phyloP scores from a whole-genome alignment of 64 coral and sea anemone species.

The Stichodactyla mertensii region DNA sequence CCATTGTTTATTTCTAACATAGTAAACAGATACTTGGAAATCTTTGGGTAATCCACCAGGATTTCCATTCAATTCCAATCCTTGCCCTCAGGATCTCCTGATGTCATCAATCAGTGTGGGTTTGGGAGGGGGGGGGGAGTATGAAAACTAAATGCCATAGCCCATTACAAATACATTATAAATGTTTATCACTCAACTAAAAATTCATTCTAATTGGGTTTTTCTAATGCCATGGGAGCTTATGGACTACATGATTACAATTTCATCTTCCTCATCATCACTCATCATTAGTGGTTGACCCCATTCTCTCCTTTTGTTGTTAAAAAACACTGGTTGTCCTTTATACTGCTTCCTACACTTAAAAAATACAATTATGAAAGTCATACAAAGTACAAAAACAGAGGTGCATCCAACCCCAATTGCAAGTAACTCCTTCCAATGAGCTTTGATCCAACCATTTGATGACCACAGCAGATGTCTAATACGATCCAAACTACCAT shows the following conservation, averaged over 20 bases:
- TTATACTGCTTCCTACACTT: not conserved
- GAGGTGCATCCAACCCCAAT: not conserved
- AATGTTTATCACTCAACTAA: too few relatives aligned
- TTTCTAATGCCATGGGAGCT: not conserved
- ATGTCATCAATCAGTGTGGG: too few relatives aligned
- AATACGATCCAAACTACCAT: conserved; percentile 54
- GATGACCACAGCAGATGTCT: conserved; percentile 29
- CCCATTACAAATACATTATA: too few relatives aligned
- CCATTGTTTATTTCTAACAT: too few relatives aligned
- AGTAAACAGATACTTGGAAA: too few relatives aligned
- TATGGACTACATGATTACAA: not conserved
- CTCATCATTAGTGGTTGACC: not conserved
- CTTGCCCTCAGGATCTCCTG: too few relatives aligned
- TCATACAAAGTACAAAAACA: not conserved
- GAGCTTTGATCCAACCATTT: not conserved
- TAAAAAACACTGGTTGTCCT: not conserved
- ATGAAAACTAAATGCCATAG: too few relatives aligned
- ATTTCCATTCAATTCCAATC: too few relatives aligned
- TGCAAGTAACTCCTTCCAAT: not conserved
- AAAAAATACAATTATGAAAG: not conserved
- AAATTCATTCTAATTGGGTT: not conserved
- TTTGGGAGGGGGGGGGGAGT: too few relatives aligned
- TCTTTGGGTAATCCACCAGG: too few relatives aligned
- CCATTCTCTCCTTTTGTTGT: not conserved
- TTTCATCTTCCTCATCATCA: not conserved